Percentiles rank a stretch among this genome's conserved stretches.
Conservation (phyloP, 2,888 invertebrate genomes). For the Julus scandinavius region DNA sequence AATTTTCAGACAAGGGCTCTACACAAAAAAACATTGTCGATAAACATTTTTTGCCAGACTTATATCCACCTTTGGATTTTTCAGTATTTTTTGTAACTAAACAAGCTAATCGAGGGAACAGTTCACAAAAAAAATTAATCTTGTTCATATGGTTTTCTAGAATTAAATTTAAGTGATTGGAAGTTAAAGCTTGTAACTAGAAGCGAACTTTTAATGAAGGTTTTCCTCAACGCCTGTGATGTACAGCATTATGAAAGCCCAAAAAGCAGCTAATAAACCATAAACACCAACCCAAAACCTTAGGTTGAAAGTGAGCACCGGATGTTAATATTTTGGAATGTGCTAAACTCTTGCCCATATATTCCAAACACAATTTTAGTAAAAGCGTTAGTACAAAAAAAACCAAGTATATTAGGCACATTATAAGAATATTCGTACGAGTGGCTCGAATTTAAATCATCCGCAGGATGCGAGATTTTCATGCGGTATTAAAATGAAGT, state of each 20-base stretch:
- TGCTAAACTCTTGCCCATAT: no score
- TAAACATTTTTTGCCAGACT: not conserved
- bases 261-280: not conserved
- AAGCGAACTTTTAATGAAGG: no score
- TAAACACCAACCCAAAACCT: not conserved
- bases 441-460: not conserved
- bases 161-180: not conserved
- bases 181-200: not conserved
- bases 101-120: not conserved
- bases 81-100: not conserved
- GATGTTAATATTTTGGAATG: not conserved
- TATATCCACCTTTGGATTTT: not conserved
- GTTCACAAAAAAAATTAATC: not conserved
- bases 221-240: no score
- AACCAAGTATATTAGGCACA: not conserved
- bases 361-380: not conserved
- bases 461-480: not conserved
- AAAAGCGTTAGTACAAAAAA: not conserved
- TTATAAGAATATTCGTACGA: not conserved
- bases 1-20: constrained; percentile 50
- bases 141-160: not conserved
- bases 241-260: not conserved
- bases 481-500: not conserved
- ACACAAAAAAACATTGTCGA: constrained; percentile 37
- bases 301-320: constrained; percentile 11